Evolutionary conservation across 2,113 vertebrate species (phyloP), one percentile per base, ranked within the genome.

Genomic region (Rana temporaria): DNA sequence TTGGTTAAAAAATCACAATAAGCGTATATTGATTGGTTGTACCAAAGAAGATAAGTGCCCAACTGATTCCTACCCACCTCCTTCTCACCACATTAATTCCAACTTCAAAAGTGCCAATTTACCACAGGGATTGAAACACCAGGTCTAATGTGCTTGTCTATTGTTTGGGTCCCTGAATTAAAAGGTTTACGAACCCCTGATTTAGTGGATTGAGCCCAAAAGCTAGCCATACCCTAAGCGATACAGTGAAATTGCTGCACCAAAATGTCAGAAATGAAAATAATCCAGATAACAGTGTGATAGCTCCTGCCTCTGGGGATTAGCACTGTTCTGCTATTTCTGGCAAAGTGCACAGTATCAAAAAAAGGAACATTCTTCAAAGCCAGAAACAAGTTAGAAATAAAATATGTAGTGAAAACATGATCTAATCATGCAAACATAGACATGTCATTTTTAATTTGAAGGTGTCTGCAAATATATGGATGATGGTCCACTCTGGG

Each of bases 301-400:
- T 64, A 30, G 7, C 18, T 19, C 42, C 48, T 20, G 26, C 17
- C 38, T 22, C 60, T 64, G 17, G 60, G 74, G 22, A 77, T 63
- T 65, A 53, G 60, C 60, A 38, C 38, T 8, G 34, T 30, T 20
- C 22, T 77, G 60, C 16, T 18, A 8, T 19, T 24, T 0, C 20
- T 77, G 74, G 60, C 74, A 77, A 76, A 17, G 19, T 48, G 7
- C n/a, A 64, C 15, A 24, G 48, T 63, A 52, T 76, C 4, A 76
- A 42, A 38, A 38, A 48, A 7, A 30, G 32, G 34, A 62, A 65
- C 22, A 65, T 53, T 65, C 38, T 65, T 62, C 38, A 64, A 64
- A 63, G 19, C 55, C 38, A 20, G n/a, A n/a, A 42, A 62, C 57
- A 76, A 42, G n/a, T 22, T 64, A 15, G 18, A 3, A 38, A 20